These are phyloP conservation scores for Girardinus metallicus DNA, from an alignment of 2,797 vertebrate species.

Conservation along the genomic window DNA sequence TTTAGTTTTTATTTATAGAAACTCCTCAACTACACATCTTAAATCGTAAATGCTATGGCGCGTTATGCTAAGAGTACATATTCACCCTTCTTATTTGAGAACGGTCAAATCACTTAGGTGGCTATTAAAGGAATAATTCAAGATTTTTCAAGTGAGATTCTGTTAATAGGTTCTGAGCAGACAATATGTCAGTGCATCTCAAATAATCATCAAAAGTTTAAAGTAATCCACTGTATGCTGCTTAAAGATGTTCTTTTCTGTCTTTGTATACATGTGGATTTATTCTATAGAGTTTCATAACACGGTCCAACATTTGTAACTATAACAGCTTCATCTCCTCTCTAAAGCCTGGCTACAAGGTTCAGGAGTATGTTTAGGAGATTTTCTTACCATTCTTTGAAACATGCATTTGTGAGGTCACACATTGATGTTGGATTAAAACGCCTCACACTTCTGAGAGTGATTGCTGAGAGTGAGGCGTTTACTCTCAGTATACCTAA, in stretches of 20 bases:
- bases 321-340: neutral
- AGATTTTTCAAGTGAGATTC: neutral
- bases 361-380: neutral
- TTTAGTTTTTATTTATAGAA: neutral
- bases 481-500: no score
- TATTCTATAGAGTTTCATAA: neutral
- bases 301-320: neutral
- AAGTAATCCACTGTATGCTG: neutral
- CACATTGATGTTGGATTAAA: neutral
- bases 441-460: neutral
- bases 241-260: neutral
- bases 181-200: neutral
- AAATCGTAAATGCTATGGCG: slow-evolving; percentile 20
- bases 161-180: neutral
- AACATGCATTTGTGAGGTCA: neutral
- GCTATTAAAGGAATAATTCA: slow-evolving; percentile 27
- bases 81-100: slow-evolving; percentile 17
- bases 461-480: no score
- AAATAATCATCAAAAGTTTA: neutral
- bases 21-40: slow-evolving; percentile 5
- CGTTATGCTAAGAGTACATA: slow-evolving; percentile 41
- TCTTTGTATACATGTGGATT: neutral
- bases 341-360: neutral
- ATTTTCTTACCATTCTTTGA: neutral
- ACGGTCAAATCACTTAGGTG: slow-evolving; percentile 38